Base-by-base conservation (phyloP, 2,113 vertebrate genomes). In the Scomber colias region DNA sequence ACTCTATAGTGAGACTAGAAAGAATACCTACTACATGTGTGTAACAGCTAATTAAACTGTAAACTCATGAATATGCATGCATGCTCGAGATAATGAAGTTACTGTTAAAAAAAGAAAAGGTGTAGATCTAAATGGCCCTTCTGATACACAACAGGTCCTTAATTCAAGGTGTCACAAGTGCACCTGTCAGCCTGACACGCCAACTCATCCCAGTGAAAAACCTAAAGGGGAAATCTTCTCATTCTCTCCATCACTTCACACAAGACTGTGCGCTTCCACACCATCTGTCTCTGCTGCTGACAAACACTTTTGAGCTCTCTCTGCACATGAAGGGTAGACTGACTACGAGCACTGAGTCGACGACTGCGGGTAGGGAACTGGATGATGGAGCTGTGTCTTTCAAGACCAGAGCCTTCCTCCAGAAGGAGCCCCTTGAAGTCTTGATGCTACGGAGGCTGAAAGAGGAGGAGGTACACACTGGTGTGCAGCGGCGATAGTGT, bases 221-320 rank as follows among this genome's bases (percentile, higher is more conserved):
- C 45, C 62, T 40, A 56, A 75, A 61, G 72, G 73, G 56, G 75
- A 62, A 72, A 69, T 49, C 65, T 88, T 71, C 46, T 72, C 44
- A 67, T 57, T 80, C 27, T 31, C 30, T 81, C 65, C 17, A 17
- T 81, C 71, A 62, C 80, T 82, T 87, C 72, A 82, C 65, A 82
- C 51, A 11, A 57, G 55, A 55, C 65, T 31, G 17, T 11, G 24
- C 9, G 4, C 59, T 67, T 79, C 59, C 46, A 63, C 64, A 35
- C 65, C 85, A 75, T 82, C 81, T 86, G 83, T 65, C 74, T 81
- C 71, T 2, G 49, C 70, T 63, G 64, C 83, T 71, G 78, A 86
- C 75, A 75, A 86, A 74, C 35, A 78, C 78, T 53, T 87, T 60
- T 73, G 50, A 66, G 66, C 21, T 4, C 55, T 71, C 12, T 40